phyloP scores from a whole-genome alignment of 2,113 vertebrate genomes.

The Falco punctatus region DNA sequence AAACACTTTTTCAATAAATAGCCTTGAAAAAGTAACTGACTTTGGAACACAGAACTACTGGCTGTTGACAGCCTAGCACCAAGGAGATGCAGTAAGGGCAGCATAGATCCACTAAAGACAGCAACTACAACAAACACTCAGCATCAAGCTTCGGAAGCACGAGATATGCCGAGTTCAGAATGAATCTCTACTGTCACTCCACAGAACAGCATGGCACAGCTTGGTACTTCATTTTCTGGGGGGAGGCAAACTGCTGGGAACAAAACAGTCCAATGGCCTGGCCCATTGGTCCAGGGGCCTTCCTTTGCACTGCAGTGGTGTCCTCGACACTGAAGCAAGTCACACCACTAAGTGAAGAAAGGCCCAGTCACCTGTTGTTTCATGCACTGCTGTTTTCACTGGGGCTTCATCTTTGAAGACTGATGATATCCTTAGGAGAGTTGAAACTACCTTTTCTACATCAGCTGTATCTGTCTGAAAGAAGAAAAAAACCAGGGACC shows the following conservation, averaged over 20 bases:
- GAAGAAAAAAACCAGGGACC: neutral
- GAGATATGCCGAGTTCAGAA: neutral
- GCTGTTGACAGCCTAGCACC: neutral
- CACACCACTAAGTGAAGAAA: neutral
- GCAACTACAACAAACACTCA: neutral
- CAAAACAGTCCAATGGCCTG: neutral
- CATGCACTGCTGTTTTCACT: conserved; percentile 83
- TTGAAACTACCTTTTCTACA: conserved; percentile 83
- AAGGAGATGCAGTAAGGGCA: neutral
- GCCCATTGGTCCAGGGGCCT: neutral
- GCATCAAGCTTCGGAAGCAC: neutral
- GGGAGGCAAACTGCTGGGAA: neutral
- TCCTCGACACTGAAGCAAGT: neutral
- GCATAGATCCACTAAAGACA: neutral
- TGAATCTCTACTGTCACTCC: neutral
- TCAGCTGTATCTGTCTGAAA: conserved; percentile 88
- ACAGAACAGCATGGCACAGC: neutral
- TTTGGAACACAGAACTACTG: neutral
- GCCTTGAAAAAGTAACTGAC: neutral
- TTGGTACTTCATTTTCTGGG: neutral
- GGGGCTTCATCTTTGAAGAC: conserved; percentile 90
- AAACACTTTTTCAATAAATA: neutral
- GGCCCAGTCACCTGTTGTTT: conserved; percentile 73
- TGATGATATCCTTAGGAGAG: conserved; percentile 91
- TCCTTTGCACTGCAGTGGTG: neutral